These are phyloP conservation scores for Nothobranchius furzeri DNA, from an alignment of 2,113 vertebrate genomes.

Conservation along the genomic window DNA sequence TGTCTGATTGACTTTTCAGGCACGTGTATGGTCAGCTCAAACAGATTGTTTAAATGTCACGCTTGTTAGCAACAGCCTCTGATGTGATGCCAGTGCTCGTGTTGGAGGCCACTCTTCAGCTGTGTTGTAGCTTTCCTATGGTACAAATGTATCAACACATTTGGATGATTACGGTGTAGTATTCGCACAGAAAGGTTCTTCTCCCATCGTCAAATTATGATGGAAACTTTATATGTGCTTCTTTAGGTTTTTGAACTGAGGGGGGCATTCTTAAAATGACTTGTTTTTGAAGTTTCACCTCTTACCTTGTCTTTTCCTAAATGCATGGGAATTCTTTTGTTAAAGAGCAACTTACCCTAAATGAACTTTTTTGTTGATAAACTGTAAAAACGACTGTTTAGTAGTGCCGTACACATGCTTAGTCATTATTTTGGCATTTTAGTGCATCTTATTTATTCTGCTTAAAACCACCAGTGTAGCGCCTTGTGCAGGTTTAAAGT, in stretches of 20 bases:
- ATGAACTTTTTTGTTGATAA: neutral
- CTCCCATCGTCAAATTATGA: neutral
- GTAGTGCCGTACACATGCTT: no score
- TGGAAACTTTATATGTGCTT: neutral
- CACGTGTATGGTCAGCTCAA: conserved; percentile 61
- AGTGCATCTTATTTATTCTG: no score
- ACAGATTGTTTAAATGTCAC: conserved; percentile 80
- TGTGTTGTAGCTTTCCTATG: conserved; percentile 15
- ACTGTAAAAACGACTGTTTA: no score
- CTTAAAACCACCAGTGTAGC: no score
- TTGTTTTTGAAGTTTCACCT: neutral
- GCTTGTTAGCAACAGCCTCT: conserved; percentile 61
- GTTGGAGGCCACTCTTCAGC: conserved; percentile 29
- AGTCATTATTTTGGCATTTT: no score
- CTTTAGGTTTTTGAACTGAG: neutral
- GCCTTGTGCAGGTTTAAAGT: no score
- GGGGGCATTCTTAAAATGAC: neutral
- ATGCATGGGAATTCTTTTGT: neutral
- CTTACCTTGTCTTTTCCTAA: neutral
- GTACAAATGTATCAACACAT: conserved; percentile 20
- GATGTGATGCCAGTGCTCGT: conserved; percentile 56
- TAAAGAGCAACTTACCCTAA: no score
- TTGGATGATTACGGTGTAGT: neutral
- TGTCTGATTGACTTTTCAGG: conserved; percentile 37
- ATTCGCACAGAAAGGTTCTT: neutral